phyloP scores from a whole-genome alignment of 2,797 vertebrate species.

The Novumbra hubbsi region DNA sequence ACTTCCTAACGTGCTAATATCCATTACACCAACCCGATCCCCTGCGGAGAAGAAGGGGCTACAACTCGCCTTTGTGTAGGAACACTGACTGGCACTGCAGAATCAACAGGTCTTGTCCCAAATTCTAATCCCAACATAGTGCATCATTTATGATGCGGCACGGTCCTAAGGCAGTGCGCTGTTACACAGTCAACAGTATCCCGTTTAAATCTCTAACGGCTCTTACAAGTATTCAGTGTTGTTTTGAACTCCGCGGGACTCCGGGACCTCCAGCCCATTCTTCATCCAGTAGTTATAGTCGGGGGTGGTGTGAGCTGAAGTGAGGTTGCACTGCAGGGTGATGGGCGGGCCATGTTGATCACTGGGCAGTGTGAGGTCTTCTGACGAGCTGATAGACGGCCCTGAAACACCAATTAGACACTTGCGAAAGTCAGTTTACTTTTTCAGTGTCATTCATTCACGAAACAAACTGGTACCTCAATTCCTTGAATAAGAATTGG shows the following conservation, averaged over 20 bases:
- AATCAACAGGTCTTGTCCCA: too few species aligned
- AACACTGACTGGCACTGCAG: too few species aligned
- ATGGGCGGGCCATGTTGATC: constrained; percentile 57
- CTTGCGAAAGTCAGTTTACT: background rate
- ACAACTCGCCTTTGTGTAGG: too few species aligned
- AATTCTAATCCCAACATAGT: too few species aligned
- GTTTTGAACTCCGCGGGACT: constrained; percentile 65
- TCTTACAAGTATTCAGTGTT: constrained; percentile 84
- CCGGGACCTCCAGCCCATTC: constrained; percentile 85
- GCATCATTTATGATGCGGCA: too few species aligned
- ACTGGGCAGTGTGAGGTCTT: constrained; percentile 72
- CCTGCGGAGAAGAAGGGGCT: too few species aligned
- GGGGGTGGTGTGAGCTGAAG: constrained; percentile 66
- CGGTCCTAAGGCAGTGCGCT: too few species aligned
- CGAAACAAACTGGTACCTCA: background rate
- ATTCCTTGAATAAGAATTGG: background rate
- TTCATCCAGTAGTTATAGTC: constrained; percentile 89
- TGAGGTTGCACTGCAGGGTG: constrained; percentile 93
- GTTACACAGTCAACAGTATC: too few species aligned
- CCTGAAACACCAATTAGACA: constrained; percentile 76
- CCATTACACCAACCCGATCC: too few species aligned
- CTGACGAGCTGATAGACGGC: constrained; percentile 83
- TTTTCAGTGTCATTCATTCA: background rate
- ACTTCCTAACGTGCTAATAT: too few species aligned
- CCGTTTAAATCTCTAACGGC: background rate